Evolutionary conservation across 2,888 invertebrate species (phyloP).

Genomic region (Bedellia somnulentella): DNA sequence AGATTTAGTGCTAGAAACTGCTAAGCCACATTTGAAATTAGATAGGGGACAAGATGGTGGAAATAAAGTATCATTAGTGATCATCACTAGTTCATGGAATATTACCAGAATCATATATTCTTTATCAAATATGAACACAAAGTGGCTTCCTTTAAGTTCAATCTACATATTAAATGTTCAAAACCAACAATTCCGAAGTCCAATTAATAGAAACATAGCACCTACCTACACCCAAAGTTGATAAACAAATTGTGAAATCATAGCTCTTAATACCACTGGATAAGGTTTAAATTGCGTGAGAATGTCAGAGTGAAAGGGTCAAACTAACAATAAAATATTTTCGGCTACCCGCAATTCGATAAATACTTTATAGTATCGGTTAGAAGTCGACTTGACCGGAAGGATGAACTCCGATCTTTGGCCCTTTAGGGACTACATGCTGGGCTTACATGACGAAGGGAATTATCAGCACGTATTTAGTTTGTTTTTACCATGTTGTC

Average conservation of each 20-base stretch:
- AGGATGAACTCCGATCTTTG: constrained; percentile 48
- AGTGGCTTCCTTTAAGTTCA: too few species aligned
- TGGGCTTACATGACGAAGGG: constrained; percentile 23
- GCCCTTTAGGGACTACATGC: constrained; percentile 24
- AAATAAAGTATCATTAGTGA: too few species aligned
- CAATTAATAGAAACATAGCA: constrained; percentile 40
- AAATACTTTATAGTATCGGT: constrained; percentile 60
- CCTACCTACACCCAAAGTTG: constrained; percentile 24
- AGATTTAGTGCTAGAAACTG: too few species aligned
- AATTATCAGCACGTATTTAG: too few species aligned
- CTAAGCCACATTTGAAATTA: too few species aligned
- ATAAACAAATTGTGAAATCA: too few species aligned
- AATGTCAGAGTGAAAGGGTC: constrained; percentile 30
- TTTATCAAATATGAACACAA: too few species aligned
- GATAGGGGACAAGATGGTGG: too few species aligned
- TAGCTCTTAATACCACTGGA: not conserved
- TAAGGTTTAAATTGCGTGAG: too few species aligned
- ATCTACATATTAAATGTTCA: constrained; percentile 2
- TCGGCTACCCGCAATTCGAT: constrained; percentile 56
- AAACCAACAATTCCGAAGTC: constrained; percentile 29
- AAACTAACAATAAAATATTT: constrained; percentile 53
- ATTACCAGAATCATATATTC: too few species aligned
- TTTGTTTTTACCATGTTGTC: too few species aligned
- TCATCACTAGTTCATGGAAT: too few species aligned
- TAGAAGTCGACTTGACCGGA: constrained; percentile 48